These are phyloP conservation scores for Caenorhabditis japonica DNA, from an alignment of 2,888 invertebrate species.

Conservation along the genomic window DNA sequence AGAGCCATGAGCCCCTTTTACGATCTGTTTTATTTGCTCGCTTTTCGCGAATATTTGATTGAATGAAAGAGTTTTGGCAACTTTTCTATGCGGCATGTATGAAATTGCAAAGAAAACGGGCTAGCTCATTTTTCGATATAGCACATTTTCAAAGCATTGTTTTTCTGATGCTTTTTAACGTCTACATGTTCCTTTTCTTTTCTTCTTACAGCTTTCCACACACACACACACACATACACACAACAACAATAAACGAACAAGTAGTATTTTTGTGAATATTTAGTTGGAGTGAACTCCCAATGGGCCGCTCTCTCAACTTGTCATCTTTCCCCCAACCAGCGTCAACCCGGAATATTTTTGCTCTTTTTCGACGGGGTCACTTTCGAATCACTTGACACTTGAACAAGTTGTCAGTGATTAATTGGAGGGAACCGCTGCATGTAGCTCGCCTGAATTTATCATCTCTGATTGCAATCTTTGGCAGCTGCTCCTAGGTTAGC, in stretches of 20 bases:
- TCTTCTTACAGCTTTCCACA: slow-evolving; percentile 19
- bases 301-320: slow-evolving; percentile 12
- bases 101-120: too few species aligned
- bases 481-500: too few species aligned
- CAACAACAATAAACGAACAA: too few species aligned
- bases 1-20: slow-evolving; percentile 38
- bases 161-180: slow-evolving; percentile 1
- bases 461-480: slow-evolving; percentile 7
- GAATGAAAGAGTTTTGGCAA: slow-evolving; percentile 16
- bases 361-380: background rate
- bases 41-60: slow-evolving; percentile 43
- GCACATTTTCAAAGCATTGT: slow-evolving; percentile 1
- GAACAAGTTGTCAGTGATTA: slow-evolving; percentile 12
- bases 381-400: slow-evolving; percentile 6
- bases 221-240: slow-evolving; percentile 37
- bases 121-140: background rate
- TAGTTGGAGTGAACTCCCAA: slow-evolving; percentile 49
- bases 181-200: slow-evolving; percentile 3
- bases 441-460: slow-evolving; percentile 11
- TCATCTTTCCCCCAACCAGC: background rate
- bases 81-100: background rate
- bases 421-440: slow-evolving; percentile 6
- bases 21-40: slow-evolving; percentile 56
- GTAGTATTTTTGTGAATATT: slow-evolving; percentile 54
- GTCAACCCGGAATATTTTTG: background rate